These are phyloP conservation scores for Adrianichthys oophorus DNA, from an alignment of 2,797 vertebrate genomes.

Conservation along the genomic window DNA sequence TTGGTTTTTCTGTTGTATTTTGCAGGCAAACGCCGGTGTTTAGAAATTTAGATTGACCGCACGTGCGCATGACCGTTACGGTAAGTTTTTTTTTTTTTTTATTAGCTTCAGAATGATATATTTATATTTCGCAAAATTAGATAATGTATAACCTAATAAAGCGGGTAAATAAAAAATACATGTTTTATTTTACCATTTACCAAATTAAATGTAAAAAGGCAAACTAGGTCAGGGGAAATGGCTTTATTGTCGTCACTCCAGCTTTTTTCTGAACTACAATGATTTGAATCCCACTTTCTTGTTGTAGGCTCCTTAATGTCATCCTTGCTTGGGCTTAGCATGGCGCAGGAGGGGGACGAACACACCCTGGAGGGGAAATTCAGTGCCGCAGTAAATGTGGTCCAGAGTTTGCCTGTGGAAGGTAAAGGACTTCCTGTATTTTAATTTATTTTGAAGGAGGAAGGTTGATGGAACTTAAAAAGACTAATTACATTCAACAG, in stretches of 20 bases:
- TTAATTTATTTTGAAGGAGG: constrained; percentile 3
- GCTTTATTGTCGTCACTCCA: constrained; percentile 5
- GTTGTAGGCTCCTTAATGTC: constrained; percentile 36
- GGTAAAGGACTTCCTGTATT: constrained; percentile 69
- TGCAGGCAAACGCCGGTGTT: constrained; percentile 41
- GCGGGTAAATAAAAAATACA: background rate
- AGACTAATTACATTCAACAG: background rate
- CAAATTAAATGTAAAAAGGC: too few relatives aligned
- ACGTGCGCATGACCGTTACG: constrained; percentile 38
- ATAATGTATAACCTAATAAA: background rate
- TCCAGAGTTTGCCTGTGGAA: constrained; percentile 90
- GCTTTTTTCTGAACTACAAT: background rate
- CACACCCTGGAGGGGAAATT: constrained; percentile 85
- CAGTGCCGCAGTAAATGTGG: constrained; percentile 91
- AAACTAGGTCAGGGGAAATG: background rate
- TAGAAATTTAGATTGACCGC: constrained; percentile 29
- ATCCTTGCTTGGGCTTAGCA: constrained; percentile 53
- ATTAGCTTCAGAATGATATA: background rate
- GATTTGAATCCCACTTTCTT: constrained; percentile 7
- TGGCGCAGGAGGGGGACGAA: constrained; percentile 73
- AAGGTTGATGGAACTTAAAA: background rate
- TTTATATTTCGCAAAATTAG: background rate
- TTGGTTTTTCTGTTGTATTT: constrained; percentile 43
- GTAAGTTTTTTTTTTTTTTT: constrained; percentile 38
- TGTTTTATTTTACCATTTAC: constrained; percentile 1